A percentile compares a stretch with the other conserved stretches of the same genome.
phyloP scores from a whole-genome alignment of 2,797 vertebrate species.

The Naso thynnoides region DNA sequence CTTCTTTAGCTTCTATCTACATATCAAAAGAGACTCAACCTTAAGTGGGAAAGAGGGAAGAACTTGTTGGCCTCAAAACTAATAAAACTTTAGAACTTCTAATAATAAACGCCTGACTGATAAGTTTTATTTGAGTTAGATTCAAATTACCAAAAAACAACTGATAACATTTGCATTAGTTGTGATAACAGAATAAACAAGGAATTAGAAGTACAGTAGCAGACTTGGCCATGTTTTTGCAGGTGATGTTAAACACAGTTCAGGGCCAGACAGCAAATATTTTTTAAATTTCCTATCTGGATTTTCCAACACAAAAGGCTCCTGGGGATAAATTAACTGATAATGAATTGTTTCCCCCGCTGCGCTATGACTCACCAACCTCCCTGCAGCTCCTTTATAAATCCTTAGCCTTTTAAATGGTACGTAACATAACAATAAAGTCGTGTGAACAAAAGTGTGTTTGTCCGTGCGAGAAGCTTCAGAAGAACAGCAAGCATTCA shows the following conservation, averaged over 20 bases:
- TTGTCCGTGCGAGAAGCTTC: neutral
- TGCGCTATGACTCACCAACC: conserved; percentile 54
- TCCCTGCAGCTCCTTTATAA: conserved; percentile 38
- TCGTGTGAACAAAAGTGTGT: conserved; percentile 1
- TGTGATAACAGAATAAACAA: neutral
- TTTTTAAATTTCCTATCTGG: conserved; percentile 26
- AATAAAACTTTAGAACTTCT: conserved; percentile 21
- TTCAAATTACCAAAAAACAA: conserved; percentile 12
- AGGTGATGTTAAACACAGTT: conserved; percentile 30
- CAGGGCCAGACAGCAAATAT: conserved; percentile 20
- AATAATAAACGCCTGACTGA: neutral
- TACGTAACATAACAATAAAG: conserved; percentile 30
- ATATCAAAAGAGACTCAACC: conserved; percentile 52
- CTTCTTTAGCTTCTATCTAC: conserved; percentile 39
- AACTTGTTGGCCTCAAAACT: conserved; percentile 28
- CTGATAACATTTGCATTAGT: neutral
- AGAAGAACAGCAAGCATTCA: conserved; percentile 23
- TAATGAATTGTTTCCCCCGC: conserved; percentile 55
- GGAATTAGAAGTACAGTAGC: neutral
- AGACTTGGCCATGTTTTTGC: neutral
- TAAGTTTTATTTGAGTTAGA: conserved; percentile 9
- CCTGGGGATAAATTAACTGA: conserved; percentile 61
- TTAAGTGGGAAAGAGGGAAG: conserved; percentile 20
- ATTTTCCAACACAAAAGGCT: conserved; percentile 50
- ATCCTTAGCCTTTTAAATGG: conserved; percentile 46